These are phyloP conservation scores for Natrix natrix DNA, from an alignment of 2,797 vertebrate species.

Conservation along the genomic window DNA sequence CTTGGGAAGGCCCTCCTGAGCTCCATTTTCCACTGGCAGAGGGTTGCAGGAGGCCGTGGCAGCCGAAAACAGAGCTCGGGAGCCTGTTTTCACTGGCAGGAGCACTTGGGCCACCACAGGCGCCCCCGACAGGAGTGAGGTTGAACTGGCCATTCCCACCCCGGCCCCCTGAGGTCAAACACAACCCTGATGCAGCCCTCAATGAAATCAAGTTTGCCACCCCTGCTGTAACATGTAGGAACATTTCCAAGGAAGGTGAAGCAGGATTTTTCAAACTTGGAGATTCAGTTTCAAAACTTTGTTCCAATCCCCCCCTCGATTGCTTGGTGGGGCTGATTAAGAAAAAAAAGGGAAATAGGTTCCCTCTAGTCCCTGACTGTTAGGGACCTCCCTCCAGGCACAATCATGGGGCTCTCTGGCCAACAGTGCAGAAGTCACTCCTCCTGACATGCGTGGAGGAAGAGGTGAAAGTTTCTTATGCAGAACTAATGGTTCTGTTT, in stretches of 20 bases:
- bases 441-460: background rate
- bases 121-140: too few species aligned
- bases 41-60: too few species aligned
- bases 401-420: background rate
- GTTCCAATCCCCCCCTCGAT: background rate
- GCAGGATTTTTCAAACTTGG: background rate
- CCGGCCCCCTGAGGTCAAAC: too few species aligned
- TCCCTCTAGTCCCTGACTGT: background rate
- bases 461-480: background rate
- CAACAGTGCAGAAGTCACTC: background rate
- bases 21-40: too few species aligned
- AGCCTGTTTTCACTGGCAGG: too few species aligned
- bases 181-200: too few species aligned
- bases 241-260: background rate
- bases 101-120: too few species aligned
- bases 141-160: too few species aligned
- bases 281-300: background rate
- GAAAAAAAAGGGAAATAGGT: background rate
- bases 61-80: too few species aligned
- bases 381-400: background rate
- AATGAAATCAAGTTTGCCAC: too few species aligned
- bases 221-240: background rate
- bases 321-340: background rate
- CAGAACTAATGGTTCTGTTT: background rate
- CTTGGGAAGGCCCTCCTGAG: too few species aligned